phyloP scores from a whole-genome alignment of 2,888 invertebrate genomes.

The Esperia sulphurella region DNA sequence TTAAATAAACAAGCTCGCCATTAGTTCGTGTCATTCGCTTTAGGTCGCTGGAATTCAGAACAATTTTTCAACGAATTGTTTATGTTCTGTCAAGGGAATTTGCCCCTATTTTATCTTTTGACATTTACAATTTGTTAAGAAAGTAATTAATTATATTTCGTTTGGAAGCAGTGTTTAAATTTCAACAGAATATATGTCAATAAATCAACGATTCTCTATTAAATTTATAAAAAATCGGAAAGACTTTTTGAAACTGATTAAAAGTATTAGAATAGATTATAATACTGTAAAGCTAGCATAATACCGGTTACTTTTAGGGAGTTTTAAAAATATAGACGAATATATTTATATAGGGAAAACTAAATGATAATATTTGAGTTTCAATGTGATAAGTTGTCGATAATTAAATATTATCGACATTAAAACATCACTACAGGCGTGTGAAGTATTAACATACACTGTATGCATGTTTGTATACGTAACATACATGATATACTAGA shows the following conservation, averaged over 20 bases:
- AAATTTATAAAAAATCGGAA: too few relatives aligned
- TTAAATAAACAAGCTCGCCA: not conserved
- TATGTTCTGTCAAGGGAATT: not conserved
- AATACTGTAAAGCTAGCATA: too few relatives aligned
- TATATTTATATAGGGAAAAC: too few relatives aligned
- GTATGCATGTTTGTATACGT: slow-evolving; percentile 11
- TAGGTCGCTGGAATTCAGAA: not conserved
- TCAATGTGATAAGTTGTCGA: not conserved
- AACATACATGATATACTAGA: not conserved
- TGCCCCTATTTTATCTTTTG: not conserved
- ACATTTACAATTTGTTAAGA: not conserved
- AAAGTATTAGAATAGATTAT: too few relatives aligned
- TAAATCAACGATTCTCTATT: not conserved
- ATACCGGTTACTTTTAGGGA: too few relatives aligned
- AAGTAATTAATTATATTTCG: too few relatives aligned
- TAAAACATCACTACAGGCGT: slow-evolving; percentile 40
- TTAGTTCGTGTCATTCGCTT: not conserved
- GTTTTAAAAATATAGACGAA: too few relatives aligned
- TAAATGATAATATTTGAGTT: too few relatives aligned
- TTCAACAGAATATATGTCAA: not conserved
- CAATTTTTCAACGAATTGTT: slow-evolving; percentile 1
- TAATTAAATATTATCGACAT: slow-evolving; percentile 16
- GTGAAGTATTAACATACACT: slow-evolving; percentile 44
- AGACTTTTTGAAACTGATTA: too few relatives aligned
- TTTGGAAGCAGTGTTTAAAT: not conserved